A percentile compares a stretch with the other conserved stretches of the same genome.
Evolutionary conservation across 2,113 vertebrate genomes (phyloP).

Genomic region (Beaufortia kweichowensis): DNA sequence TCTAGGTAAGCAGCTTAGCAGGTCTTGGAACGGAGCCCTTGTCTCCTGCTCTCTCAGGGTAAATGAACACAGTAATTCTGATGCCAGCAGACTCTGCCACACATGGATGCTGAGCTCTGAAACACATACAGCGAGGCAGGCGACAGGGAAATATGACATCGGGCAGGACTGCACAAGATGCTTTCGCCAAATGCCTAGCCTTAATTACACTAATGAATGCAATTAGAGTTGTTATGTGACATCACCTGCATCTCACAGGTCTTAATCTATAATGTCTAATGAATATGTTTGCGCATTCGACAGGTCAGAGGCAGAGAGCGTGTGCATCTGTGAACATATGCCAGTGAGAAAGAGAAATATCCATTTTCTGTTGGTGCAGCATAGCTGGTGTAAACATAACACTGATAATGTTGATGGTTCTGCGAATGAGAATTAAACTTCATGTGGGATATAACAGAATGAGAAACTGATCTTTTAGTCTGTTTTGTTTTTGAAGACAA

Average conservation of each 20-base stretch:
- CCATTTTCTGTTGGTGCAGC: no score
- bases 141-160: constrained; percentile 47
- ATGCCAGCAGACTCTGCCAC: constrained; percentile 45
- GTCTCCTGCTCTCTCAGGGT: constrained; percentile 28
- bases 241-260: constrained; percentile 38
- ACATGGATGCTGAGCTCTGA: constrained; percentile 18
- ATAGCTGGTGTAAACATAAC: no score
- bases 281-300: constrained; percentile 35
- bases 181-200: constrained; percentile 44
- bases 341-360: not conserved
- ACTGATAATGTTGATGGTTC: no score
- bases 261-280: constrained; percentile 39
- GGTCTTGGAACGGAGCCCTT: not conserved
- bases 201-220: constrained; percentile 55
- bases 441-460: no score
- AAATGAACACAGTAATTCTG: constrained; percentile 25
- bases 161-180: constrained; percentile 34
- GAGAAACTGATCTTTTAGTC: no score
- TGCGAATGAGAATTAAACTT: no score
- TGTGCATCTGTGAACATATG: not conserved
- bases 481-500: no score
- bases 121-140: constrained; percentile 39
- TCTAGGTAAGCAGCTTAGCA: not conserved
- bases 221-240: constrained; percentile 52
- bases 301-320: not conserved